Base-by-base conservation (phyloP, 2,888 invertebrate genomes). In the Entomobrya proxima region DNA sequence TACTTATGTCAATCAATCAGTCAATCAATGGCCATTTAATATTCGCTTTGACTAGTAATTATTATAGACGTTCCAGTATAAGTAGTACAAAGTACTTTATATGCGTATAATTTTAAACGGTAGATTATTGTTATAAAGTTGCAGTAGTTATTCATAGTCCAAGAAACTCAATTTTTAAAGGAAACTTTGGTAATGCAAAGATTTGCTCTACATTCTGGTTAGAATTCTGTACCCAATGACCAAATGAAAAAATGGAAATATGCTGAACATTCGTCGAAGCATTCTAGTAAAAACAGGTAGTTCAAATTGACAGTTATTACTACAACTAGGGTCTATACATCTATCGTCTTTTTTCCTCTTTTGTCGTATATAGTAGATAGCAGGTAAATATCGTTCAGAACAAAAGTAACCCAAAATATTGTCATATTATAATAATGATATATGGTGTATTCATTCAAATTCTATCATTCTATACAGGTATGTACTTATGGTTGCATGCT, bases 1-100 rank as follows among this genome's bases (percentile, higher is more conserved):
- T n/a, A n/a, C n/a, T 44, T 79, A 77, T 69, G 76, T 84, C 77
- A 84, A 76, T 84, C 84, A 84, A 84, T 84, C 84, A 84, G 84
- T 84, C 84, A 84, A 84, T 84, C 77, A 67, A 84, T 84, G 84
- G 84, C 84, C 84, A 84, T 84, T 84, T 77, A 76, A 75, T 75
- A 83, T 79, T 79, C 67, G 79, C 79, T 61, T 32, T 47, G 61
- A 75, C 52, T 44, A 40, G 18, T 52, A 18, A 75, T 32, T 21
- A 2, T 24, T 75, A 24, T 52, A 75, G 21, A 37, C 24, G 24
- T 75, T 55, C 52, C 11, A 44, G 5, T 4, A 55, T 21, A n/a
- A 40, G 15, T 15, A 7, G 44, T 67, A 67, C 37, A 1, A 21
- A 67, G 24, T 35, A 35, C 18, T 64, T n/a, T 30, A 15, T 67